A percentile compares a stretch with the other conserved stretches of the same genome.
Conservation (phyloP, 2,888 invertebrate genomes). For the Ophion costatus region DNA sequence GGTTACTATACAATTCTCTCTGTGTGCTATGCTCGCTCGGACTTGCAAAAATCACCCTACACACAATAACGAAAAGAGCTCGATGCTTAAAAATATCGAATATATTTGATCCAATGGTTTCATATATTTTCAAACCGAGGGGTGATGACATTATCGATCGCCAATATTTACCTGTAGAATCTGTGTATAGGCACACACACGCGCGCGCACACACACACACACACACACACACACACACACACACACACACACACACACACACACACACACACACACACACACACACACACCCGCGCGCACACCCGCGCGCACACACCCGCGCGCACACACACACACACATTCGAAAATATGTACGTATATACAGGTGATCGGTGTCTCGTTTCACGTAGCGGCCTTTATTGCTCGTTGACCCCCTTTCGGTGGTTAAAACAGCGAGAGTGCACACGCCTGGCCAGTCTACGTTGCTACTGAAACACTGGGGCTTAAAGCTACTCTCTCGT, state of each 20-base stretch:
- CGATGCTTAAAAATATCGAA: background rate
- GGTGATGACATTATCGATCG: background rate
- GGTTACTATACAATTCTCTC: too few species aligned
- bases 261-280: background rate
- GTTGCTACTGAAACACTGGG: slow-evolving; percentile 47
- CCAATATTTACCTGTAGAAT: background rate
- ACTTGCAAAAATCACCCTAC: too few species aligned
- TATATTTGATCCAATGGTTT: background rate
- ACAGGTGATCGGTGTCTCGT: slow-evolving; percentile 21
- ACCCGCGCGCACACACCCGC: background rate
- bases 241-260: background rate
- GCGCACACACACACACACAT: background rate
- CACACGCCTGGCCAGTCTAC: slow-evolving; percentile 47
- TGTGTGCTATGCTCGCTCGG: too few species aligned
- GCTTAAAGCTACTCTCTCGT: slow-evolving; percentile 25
- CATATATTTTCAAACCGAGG: background rate
- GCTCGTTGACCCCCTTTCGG: slow-evolving; percentile 56
- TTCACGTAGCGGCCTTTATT: slow-evolving; percentile 53
- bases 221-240: background rate
- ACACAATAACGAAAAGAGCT: too few species aligned
- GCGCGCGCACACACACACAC: background rate
- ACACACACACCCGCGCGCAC: background rate
- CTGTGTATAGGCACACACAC: background rate
- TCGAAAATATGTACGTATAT: background rate
- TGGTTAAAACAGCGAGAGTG: slow-evolving; percentile 38